phyloP scores from a whole-genome alignment of 2,888 invertebrate genomes.

The Sipha maydis region DNA sequence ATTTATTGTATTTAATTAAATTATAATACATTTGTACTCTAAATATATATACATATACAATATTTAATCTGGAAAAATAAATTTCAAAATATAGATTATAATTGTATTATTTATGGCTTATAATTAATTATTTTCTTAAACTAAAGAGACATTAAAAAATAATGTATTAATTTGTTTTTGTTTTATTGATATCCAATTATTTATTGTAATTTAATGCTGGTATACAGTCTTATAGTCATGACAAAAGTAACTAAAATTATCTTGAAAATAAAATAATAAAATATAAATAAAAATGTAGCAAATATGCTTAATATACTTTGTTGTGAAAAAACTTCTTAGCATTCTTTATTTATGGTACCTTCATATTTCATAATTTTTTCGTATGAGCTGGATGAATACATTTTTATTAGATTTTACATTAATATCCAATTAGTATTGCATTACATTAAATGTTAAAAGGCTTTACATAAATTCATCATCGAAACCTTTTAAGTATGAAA shows the following conservation, averaged over 20 bases:
- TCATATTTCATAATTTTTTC: background rate
- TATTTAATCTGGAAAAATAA: too few relatives aligned
- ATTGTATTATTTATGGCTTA: too few relatives aligned
- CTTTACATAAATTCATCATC: constrained; percentile 51
- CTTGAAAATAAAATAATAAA: background rate
- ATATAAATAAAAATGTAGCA: background rate
- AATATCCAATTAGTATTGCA: constrained; percentile 42
- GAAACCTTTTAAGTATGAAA: constrained; percentile 55
- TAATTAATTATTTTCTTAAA: too few relatives aligned
- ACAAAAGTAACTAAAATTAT: too few relatives aligned
- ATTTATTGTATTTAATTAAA: too few relatives aligned
- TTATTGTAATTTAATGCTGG: background rate
- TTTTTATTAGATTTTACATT: constrained; percentile 21
- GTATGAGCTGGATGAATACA: constrained; percentile 20
- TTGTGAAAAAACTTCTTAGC: background rate
- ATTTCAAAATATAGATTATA: too few relatives aligned
- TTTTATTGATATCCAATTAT: too few relatives aligned
- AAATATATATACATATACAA: too few relatives aligned
- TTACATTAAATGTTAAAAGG: constrained; percentile 30
- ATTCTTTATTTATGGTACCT: background rate
- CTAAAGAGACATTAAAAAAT: too few relatives aligned
- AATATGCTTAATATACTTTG: background rate
- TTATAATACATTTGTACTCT: too few relatives aligned
- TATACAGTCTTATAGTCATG: background rate
- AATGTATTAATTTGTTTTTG: too few relatives aligned